Conservation (phyloP, 2,113 vertebrate genomes). For the Podocnemis expansa region DNA sequence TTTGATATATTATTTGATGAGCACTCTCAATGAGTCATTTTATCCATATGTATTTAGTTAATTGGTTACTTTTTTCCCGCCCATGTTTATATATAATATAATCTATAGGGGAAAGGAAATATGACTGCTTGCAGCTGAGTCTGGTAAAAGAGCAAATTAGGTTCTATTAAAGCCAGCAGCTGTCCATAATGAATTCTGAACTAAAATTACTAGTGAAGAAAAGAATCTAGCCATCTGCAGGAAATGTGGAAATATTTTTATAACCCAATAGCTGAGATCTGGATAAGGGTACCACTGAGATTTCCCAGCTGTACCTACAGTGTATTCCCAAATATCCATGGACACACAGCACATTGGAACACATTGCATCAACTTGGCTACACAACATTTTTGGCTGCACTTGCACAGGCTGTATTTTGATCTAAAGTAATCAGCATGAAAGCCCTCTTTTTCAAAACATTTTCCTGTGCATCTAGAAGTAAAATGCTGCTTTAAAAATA, state of each 20-base stretch:
- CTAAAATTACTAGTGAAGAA: slow-evolving; percentile 80
- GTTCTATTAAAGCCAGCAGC: slow-evolving; percentile 81
- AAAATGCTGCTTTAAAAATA: slow-evolving; percentile 75
- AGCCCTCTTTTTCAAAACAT: slow-evolving; percentile 66
- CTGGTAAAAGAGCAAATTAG: slow-evolving; percentile 79
- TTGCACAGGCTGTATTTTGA: slow-evolving; percentile 72
- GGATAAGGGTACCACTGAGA: slow-evolving; percentile 73
- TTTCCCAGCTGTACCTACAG: slow-evolving; percentile 81
- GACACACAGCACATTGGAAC: slow-evolving; percentile 59
- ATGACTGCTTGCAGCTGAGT: slow-evolving; percentile 77
- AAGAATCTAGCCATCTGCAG: slow-evolving; percentile 82
- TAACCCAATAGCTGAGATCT: slow-evolving; percentile 77
- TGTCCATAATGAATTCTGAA: slow-evolving; percentile 83
- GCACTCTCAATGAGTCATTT: slow-evolving; percentile 74
- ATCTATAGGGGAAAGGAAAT: slow-evolving; percentile 74
- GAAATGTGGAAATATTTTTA: slow-evolving; percentile 85
- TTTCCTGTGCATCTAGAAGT: slow-evolving; percentile 58
- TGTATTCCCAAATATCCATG: slow-evolving; percentile 68
- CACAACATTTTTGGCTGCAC: slow-evolving; percentile 41
- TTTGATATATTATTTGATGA: slow-evolving; percentile 78
- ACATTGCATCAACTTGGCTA: slow-evolving; percentile 68
- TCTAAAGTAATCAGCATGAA: slow-evolving; percentile 73
- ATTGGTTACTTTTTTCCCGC: slow-evolving; percentile 76
- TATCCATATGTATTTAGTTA: slow-evolving; percentile 78
- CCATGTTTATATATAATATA: slow-evolving; percentile 80